Base-by-base conservation (phyloP, 2,888 invertebrate species). In the Drosophila percnosoma region DNA sequence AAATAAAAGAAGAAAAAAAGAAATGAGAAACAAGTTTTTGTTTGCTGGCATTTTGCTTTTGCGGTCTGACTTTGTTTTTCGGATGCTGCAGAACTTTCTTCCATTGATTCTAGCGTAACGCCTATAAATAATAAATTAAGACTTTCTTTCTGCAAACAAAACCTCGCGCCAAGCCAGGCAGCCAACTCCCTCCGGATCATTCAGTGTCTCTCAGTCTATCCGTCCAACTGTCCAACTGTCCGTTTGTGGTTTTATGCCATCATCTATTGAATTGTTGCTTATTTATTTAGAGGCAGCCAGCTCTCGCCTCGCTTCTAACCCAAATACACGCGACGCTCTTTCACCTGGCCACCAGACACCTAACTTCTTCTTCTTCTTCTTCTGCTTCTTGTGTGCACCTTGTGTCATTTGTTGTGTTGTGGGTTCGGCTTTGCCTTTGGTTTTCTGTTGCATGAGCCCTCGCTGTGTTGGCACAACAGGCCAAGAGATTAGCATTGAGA, bases 21-120 rank as follows among this genome's bases (percentile, higher is more conserved):
- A 40, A 55, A 54, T 31, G 36, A 21, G 40, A 77, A 78, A 78
- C 78, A 52, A 68, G 78, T 78, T 78, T 68, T 21, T 4, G 24
- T 61, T 59, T 51, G 49, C 34, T 49, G 52, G 29, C 33, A 27
- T 57, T 60, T 60, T 60, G 68, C 27, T 48, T 66, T 74, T 74
- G 66, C 45, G 45, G 15, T 4, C 11, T 76, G 48, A 27, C 21
- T 66, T 60, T 62, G 71, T 34, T 66, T 69, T 51, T 75, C 66
- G 82, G 87, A 82, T 87, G 84, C 84, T 87, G 87, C 60, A 84
- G 85, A 85, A 87, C 85, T 85, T 85, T 85, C 85, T 85, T 84
- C 78, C 87, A 84, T 81, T 79, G 87, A 85, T 85, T 85, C 85
- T 87, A 75, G 83, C 81, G 81, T 81, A 71, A 71, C 78, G 83